These are phyloP conservation scores for Actinia tenebrosa DNA, from an alignment of 64 coral and sea anemone genomes.

Conservation along the genomic window DNA sequence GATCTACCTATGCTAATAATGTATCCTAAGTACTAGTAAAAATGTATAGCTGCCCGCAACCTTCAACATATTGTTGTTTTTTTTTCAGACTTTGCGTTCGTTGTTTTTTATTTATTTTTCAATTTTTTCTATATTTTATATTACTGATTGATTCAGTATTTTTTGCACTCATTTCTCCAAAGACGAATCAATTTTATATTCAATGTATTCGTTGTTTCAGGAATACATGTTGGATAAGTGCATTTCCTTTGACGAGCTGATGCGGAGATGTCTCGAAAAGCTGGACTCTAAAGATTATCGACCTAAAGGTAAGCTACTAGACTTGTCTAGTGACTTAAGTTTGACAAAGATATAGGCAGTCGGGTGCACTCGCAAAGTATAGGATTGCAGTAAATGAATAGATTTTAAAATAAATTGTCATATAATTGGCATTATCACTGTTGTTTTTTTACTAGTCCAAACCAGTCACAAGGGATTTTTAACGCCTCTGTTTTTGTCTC, in stretches of 20 bases:
- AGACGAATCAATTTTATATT: too few species aligned
- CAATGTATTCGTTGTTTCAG: slow-evolving; percentile 3
- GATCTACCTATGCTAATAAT: too few species aligned
- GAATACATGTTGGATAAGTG: slow-evolving; percentile 51
- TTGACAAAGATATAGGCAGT: neutral
- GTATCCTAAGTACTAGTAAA: too few species aligned
- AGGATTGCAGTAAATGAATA: neutral
- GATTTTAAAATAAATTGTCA: too few species aligned
- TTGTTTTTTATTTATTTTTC: too few species aligned
- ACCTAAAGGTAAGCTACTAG: slow-evolving; percentile 47
- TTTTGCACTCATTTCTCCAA: too few species aligned
- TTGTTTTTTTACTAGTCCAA: neutral
- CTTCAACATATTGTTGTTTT: too few species aligned
- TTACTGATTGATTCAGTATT: too few species aligned
- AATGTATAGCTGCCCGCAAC: too few species aligned
- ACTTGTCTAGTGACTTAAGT: neutral
- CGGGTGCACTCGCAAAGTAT: neutral
- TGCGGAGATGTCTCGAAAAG: slow-evolving; percentile 66
- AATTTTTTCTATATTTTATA: too few species aligned
- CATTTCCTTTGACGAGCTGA: slow-evolving; percentile 50
- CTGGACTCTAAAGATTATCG: slow-evolving; percentile 68
- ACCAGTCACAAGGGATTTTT: neutral
- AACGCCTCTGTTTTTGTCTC: neutral
- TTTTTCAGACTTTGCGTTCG: too few species aligned
- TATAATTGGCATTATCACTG: too few species aligned